A percentile compares a stretch with the other conserved stretches of the same genome.
Conservation (phyloP, 2,113 vertebrate species). For the Sturnira hondurensis region DNA sequence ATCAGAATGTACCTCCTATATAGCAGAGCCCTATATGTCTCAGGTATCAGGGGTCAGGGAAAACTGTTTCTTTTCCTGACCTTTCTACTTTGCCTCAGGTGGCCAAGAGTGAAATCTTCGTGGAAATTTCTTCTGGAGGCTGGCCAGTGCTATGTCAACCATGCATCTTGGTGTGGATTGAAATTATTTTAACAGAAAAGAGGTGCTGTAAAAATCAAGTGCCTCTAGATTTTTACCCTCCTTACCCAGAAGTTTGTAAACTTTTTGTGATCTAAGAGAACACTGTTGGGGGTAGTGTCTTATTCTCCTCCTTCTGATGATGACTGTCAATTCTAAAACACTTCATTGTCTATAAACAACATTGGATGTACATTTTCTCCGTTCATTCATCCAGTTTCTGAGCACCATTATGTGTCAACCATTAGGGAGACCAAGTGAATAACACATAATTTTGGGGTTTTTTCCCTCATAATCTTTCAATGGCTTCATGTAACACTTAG, state of each 20-base stretch:
- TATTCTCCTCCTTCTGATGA: constrained; percentile 15
- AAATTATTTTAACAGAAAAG: constrained; percentile 29
- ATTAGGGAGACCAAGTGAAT: not conserved
- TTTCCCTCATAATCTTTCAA: not conserved
- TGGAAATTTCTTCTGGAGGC: not conserved
- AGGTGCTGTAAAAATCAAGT: not conserved
- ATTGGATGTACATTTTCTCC: constrained; percentile 53
- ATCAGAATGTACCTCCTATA: not conserved
- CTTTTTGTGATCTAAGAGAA: constrained; percentile 16
- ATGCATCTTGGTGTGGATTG: not conserved
- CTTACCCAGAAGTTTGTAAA: not conserved
- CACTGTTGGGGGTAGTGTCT: not conserved
- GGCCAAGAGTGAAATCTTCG: not conserved
- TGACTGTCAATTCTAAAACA: constrained; percentile 34
- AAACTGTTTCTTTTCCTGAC: not conserved
- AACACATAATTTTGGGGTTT: not conserved
- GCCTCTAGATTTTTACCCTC: not conserved
- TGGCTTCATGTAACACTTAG: not conserved
- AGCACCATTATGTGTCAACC: constrained; percentile 25
- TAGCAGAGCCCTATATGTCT: not conserved
- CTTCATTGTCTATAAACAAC: constrained; percentile 44
- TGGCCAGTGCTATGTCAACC: not conserved
- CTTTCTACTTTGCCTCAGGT: not conserved
- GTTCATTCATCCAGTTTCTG: constrained; percentile 27
- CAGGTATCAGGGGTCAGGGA: not conserved